Evolutionary conservation across 2,888 invertebrate species (phyloP), one percentile per base, ranked within the genome.

Genomic region (Rhamphomyia laevipes): DNA sequence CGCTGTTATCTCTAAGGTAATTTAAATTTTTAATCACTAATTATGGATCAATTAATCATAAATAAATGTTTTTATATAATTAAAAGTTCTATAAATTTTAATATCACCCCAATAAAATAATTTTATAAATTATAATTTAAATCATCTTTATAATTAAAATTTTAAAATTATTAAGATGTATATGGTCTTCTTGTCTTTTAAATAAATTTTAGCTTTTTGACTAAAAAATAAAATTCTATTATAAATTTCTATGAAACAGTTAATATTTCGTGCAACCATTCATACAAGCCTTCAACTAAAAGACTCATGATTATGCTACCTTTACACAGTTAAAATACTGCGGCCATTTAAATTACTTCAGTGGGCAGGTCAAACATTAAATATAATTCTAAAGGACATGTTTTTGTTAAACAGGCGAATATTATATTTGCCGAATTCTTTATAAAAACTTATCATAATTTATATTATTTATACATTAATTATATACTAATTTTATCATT

Each of bases 1-100:
- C 78, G 81, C 84, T 85, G 84, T 85, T 85, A 85, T 84, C 82
- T 82, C 82, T 81, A 80, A 80, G 79, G 82, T 84, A 84, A 81
- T 78, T 84, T 79, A 71, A 71, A 76, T 77, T 78, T 77, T 56
- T 77, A 77, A 77, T 78, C 76, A 72, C 62, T 72, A 77, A 61
- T 64, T 70, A 59, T 73, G 75, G 77, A 77, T 77, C 77, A 76
- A 61, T 55, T 56, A 72, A 11, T 70, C 75, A 76, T 58, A 58
- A 60, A 63, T 64, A 52, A 64, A 66, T 70, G 64, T 60, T 53
- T 56, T 63, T 61, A 71, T 58, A 58, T 54, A 61, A 64, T 74
- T 59, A 76, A 78, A 71, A 76, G 74, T 77, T 77, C 52, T 54
- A 58, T 68, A 64, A 74, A 77, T 78, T 75, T 78, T 76, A 71